These are phyloP conservation scores for Spodoptera frugiperda DNA, from an alignment of 1,140 invertebrate genomes.

Conservation along the genomic window DNA sequence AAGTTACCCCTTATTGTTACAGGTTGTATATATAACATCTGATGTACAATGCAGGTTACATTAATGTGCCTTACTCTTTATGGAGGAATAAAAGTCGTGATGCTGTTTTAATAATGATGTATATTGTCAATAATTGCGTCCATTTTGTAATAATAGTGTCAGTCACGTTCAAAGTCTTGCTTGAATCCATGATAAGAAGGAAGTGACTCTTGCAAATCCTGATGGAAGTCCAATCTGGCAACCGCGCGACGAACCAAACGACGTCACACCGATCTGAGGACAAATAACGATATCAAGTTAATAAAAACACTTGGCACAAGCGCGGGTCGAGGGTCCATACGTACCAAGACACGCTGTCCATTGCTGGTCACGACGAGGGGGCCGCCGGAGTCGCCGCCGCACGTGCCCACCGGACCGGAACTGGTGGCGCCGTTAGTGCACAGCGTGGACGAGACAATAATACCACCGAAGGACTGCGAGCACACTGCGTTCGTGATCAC, in stretches of 20 bases:
- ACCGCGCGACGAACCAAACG: constrained; percentile 48
- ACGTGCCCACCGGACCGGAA: constrained; percentile 51
- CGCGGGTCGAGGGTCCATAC: background rate
- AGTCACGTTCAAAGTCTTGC: constrained; percentile 33
- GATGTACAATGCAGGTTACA: too few relatives aligned
- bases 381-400: constrained; percentile 83
- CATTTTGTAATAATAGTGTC: too few relatives aligned
- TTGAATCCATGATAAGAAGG: constrained; percentile 68
- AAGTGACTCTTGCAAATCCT: constrained; percentile 71
- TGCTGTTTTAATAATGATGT: too few relatives aligned
- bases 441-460: constrained; percentile 52
- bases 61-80: too few relatives aligned
- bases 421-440: constrained; percentile 54
- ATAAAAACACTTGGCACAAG: too few relatives aligned
- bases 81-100: too few relatives aligned
- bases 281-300: background rate
- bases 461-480: constrained; percentile 52
- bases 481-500: constrained; percentile 60
- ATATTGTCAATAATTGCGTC: too few relatives aligned
- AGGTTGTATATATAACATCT: too few relatives aligned
- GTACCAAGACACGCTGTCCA: constrained; percentile 50
- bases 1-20: too few relatives aligned
- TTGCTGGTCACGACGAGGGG: constrained; percentile 69
- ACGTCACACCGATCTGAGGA: constrained; percentile 55
- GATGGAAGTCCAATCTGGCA: constrained; percentile 58